phyloP scores from a whole-genome alignment of 2,888 invertebrate genomes.

The Oligia strigilis region DNA sequence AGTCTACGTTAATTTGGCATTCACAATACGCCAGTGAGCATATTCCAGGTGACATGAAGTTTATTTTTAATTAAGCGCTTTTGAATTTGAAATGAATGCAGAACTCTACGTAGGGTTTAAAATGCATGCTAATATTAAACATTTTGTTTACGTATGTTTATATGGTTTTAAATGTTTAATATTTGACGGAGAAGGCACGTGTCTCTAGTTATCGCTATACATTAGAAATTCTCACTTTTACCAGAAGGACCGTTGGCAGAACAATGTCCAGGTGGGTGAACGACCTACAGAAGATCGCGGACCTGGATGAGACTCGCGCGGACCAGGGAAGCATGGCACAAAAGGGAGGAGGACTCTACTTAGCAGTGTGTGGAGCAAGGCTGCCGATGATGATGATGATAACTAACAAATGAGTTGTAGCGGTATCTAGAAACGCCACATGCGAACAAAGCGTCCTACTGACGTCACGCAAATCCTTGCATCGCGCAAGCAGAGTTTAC shows the following conservation, averaged over 20 bases:
- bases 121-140: slow-evolving; percentile 40
- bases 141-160: slow-evolving; percentile 19
- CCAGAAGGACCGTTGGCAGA: background rate
- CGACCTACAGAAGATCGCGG: no score
- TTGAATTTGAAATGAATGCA: slow-evolving; percentile 53
- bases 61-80: slow-evolving; percentile 57
- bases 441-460: no score
- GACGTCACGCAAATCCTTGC: no score
- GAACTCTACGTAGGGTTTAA: slow-evolving; percentile 24
- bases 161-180: slow-evolving; percentile 7
- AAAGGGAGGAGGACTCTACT: background rate
- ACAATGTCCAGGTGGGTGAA: no score
- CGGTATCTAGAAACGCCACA: no score
- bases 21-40: slow-evolving; percentile 28
- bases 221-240: background rate
- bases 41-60: slow-evolving; percentile 44
- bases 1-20: slow-evolving; percentile 28
- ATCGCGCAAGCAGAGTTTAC: no score
- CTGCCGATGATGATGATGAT: background rate
- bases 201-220: no score
- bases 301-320: no score
- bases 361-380: background rate
- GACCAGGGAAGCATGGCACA: background rate
- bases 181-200: background rate
- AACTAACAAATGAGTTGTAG: no score